Evolutionary conservation across 2,113 vertebrate genomes (phyloP), one percentile per base, ranked within the genome.

Genomic region (Malurus cyaneus): DNA sequence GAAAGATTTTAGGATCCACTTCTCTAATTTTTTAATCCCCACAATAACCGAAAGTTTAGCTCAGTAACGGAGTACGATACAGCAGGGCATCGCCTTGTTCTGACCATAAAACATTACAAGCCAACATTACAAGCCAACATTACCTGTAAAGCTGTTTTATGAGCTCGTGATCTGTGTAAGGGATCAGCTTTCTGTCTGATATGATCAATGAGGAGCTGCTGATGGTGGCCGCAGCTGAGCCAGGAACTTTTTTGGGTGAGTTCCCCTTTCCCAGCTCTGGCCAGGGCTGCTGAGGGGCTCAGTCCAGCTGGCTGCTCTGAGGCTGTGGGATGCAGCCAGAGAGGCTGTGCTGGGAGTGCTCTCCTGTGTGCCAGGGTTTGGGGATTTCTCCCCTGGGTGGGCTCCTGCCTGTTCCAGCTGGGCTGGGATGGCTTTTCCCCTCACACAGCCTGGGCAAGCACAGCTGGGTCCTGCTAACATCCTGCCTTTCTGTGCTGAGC

Each of bases 211-310:
- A 65, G 69, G 52, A 81, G n/a, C 56, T 5, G 31, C 18, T 70
- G 71, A 15, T 61, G 82, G 62, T 6, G 4, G 86, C 39, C 64
- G 29, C 26, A 62, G 54, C 78, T 10, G 47, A 87, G 94, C 86
- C 89, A 95, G 77, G 69, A 95, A 81, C 44, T 67, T 31, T 92
- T 88, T 80, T 50, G 91, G 93, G 89, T 12, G 11, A 90, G 42
- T 54, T 66, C 66, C 91, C 56, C 47, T 8, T 69, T 31, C 36
- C 59, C 79, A 56, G 53, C 71, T 21, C 57, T 94, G 91, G 79
- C 94, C 79, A 31, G 52, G 28, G 79, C 74, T 85, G 3, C 2
- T 16, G 61, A 36, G 57, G 60, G 18, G 15, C 0, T 80, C 2
- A 1, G 39, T 44, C 86, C 94, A 93, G 59, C 24, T 86, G 88